Evolutionary conservation across 2,113 vertebrate species (phyloP).

Genomic region (Barnardius zonarius): DNA sequence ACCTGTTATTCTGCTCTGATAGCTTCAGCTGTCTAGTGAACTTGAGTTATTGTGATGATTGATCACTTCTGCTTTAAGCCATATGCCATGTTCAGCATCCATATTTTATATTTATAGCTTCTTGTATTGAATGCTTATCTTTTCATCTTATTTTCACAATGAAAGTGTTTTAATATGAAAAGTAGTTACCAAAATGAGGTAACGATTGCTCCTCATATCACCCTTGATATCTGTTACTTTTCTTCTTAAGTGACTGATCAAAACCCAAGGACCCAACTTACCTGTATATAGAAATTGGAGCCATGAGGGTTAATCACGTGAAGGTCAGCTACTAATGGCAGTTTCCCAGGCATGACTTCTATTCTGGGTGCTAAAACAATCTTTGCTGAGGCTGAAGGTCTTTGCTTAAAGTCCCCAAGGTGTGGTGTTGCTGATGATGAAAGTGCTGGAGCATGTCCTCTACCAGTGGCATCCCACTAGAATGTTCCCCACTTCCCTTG

Average conservation of each 20-base stretch:
- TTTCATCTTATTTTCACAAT: constrained; percentile 3
- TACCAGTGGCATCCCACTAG: rapidly evolving
- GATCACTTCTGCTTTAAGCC: constrained; percentile 26
- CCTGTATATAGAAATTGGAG: neutral
- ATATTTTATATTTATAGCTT: constrained; percentile 39
- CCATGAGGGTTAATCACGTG: neutral
- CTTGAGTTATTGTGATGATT: constrained; percentile 42
- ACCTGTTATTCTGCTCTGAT: constrained; percentile 30
- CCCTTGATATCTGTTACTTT: neutral
- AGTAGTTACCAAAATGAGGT: neutral
- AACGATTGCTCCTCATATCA: neutral
- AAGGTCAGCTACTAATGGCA: neutral
- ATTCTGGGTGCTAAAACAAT: neutral
- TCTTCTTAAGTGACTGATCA: neutral
- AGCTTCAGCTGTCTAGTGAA: constrained; percentile 29
- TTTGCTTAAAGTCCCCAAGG: neutral
- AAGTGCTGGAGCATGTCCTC: neutral
- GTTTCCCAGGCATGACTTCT: neutral
- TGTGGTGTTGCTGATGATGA: neutral
- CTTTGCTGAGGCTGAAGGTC: neutral
- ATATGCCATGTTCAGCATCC: neutral
- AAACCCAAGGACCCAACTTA: neutral
- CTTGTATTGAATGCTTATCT: neutral
- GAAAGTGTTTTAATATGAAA: neutral
- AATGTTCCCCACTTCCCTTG: neutral